Conservation (phyloP, 1,140 invertebrate genomes). For the Riptortus pedestris region DNA sequence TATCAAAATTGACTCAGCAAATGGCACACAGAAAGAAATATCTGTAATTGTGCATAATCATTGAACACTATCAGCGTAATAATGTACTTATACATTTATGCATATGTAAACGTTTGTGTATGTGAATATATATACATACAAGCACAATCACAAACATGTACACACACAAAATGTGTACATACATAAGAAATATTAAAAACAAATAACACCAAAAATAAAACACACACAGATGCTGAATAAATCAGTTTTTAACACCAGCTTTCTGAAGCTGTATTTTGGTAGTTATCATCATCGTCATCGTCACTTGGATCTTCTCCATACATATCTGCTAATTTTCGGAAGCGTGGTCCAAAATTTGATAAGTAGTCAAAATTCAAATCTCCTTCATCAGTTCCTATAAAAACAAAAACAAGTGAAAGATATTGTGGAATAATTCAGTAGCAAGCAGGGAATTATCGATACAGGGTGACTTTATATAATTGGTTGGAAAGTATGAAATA, state of each 20-base stretch:
- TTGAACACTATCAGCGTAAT: slow-evolving; percentile 1
- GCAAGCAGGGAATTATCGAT: too few relatives aligned
- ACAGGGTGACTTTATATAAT: too few relatives aligned
- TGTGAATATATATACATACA: too few relatives aligned
- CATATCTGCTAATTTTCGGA: slow-evolving; percentile 94
- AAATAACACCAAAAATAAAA: neutral
- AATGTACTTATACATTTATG: too few relatives aligned
- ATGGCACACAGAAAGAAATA: slow-evolving; percentile 22
- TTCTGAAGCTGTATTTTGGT: slow-evolving; percentile 51
- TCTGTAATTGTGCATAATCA: slow-evolving; percentile 8
- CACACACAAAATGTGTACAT: too few relatives aligned
- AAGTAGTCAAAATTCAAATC: slow-evolving; percentile 95
- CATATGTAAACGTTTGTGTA: too few relatives aligned
- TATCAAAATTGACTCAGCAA: slow-evolving; percentile 16
- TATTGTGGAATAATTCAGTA: too few relatives aligned
- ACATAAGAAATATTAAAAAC: neutral
- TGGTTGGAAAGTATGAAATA: too few relatives aligned
- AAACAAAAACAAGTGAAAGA: slow-evolving; percentile 14
- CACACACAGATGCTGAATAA: neutral
- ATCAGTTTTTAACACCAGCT: slow-evolving; percentile 53
- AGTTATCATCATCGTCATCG: slow-evolving; percentile 55
- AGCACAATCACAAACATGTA: too few relatives aligned
- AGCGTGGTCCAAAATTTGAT: slow-evolving; percentile 90
- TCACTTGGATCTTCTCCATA: slow-evolving; percentile 85
- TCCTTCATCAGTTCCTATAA: slow-evolving; percentile 74